Evolutionary conservation across 2,113 vertebrate species (phyloP).

Genomic region (Kobus ellipsiprymnus): DNA sequence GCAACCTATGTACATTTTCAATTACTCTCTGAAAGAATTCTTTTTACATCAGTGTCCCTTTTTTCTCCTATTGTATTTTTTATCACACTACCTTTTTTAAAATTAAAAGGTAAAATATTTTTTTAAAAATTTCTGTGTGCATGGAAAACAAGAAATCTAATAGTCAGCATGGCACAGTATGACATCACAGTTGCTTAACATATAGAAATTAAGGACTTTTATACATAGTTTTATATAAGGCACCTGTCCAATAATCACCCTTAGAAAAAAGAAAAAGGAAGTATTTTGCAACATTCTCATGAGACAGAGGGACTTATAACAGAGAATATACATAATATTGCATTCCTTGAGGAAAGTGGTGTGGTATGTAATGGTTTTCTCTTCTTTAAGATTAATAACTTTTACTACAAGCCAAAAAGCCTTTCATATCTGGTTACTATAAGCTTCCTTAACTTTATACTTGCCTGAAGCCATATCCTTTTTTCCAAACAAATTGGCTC

Average conservation of each 20-base stretch:
- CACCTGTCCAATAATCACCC: neutral
- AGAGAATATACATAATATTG: neutral
- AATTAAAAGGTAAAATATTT: neutral
- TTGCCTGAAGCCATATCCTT: neutral
- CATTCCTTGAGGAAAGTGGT: neutral
- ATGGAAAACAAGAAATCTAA: neutral
- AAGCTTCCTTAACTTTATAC: neutral
- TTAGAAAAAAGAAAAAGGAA: neutral
- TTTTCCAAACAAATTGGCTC: rapidly evolving
- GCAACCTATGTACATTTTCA: neutral
- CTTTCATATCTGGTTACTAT: neutral
- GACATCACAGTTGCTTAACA: neutral
- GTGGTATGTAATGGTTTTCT: neutral
- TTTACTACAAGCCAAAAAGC: neutral
- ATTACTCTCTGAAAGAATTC: neutral
- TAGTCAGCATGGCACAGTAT: neutral
- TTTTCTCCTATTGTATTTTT: neutral
- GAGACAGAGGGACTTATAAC: neutral
- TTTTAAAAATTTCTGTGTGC: neutral
- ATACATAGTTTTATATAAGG: neutral
- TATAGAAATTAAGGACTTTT: neutral
- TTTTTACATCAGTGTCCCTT: neutral
- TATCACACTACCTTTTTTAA: neutral
- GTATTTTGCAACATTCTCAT: neutral
- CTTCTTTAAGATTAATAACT: neutral